phyloP scores from a whole-genome alignment of 2,888 invertebrate species.

The Drosophila ezoana region DNA sequence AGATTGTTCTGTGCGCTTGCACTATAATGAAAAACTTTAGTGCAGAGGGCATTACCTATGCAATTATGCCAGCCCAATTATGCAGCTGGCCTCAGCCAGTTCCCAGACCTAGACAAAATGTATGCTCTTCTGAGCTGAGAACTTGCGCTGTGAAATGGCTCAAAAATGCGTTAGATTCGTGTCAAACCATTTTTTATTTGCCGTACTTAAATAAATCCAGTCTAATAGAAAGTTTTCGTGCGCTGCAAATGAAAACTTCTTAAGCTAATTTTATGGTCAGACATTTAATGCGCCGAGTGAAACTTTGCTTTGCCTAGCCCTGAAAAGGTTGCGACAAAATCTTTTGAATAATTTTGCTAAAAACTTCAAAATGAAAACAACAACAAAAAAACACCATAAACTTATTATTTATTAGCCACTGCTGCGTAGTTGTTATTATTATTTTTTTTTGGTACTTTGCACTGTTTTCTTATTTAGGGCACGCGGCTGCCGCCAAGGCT shows the following conservation, averaged over 20 bases:
- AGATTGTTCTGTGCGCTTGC: slow-evolving; percentile 29
- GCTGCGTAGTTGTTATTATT: slow-evolving; percentile 14
- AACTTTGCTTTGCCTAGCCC: slow-evolving; percentile 42
- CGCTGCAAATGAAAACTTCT: slow-evolving; percentile 50
- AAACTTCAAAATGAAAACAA: slow-evolving; percentile 20
- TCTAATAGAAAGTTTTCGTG: slow-evolving; percentile 63
- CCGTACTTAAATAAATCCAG: slow-evolving; percentile 28
- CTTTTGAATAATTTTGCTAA: slow-evolving; percentile 41
- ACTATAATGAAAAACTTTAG: slow-evolving; percentile 44
- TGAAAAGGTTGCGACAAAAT: slow-evolving; percentile 36
- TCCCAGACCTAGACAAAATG: slow-evolving; percentile 40
- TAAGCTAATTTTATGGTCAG: slow-evolving; percentile 47
- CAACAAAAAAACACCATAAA: slow-evolving; percentile 20
- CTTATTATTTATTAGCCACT: slow-evolving; percentile 55
- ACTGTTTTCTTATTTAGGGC: slow-evolving; percentile 72
- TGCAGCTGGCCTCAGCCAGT: slow-evolving; percentile 43
- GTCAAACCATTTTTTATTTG: slow-evolving; percentile 33
- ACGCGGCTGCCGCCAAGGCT: slow-evolving; percentile 65
- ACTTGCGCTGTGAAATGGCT: slow-evolving; percentile 40
- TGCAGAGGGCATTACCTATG: slow-evolving; percentile 47
- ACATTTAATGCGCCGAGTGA: slow-evolving; percentile 63
- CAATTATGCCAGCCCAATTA: slow-evolving; percentile 71
- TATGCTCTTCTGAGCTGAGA: slow-evolving; percentile 48
- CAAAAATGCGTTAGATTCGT: slow-evolving; percentile 35
- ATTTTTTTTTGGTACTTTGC: slow-evolving; percentile 37